Percentiles rank a stretch among this genome's conserved stretches.
These are phyloP conservation scores for Sciaenops ocellatus DNA, from an alignment of 2,797 vertebrate species.

Conservation along the genomic window DNA sequence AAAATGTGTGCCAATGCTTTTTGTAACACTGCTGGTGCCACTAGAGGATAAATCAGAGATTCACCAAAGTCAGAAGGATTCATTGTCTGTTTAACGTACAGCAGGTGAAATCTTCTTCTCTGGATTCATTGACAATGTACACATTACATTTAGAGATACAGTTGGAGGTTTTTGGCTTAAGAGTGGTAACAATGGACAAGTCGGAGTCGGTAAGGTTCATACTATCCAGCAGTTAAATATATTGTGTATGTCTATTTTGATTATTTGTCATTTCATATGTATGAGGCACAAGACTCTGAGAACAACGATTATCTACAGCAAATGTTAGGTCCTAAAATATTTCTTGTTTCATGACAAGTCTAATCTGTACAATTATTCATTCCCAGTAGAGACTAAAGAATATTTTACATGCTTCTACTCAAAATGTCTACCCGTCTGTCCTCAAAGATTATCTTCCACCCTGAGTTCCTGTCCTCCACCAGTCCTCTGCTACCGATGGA, in stretches of 20 bases:
- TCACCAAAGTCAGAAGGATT: neutral
- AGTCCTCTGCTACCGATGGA: slow-evolving; percentile 96
- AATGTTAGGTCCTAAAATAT: neutral
- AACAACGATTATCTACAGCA: neutral
- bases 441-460: slow-evolving; percentile 93
- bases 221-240: neutral
- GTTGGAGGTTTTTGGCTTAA: neutral
- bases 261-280: neutral
- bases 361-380: neutral
- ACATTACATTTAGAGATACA: neutral
- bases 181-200: neutral
- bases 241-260: no score
- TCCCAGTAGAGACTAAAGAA: neutral
- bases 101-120: no score
- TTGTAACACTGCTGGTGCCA: no score
- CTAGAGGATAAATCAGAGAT: neutral
- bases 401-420: neutral
- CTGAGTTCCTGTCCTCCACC: slow-evolving; percentile 97
- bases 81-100: neutral
- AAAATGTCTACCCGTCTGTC: slow-evolving; percentile 1
- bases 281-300: neutral
- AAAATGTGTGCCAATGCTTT: no score
- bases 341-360: neutral
- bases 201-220: neutral
- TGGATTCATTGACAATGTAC: no score